Base-by-base conservation (phyloP, 92 coral and sea anemone species). In the Zoanthus sansibaricus region DNA sequence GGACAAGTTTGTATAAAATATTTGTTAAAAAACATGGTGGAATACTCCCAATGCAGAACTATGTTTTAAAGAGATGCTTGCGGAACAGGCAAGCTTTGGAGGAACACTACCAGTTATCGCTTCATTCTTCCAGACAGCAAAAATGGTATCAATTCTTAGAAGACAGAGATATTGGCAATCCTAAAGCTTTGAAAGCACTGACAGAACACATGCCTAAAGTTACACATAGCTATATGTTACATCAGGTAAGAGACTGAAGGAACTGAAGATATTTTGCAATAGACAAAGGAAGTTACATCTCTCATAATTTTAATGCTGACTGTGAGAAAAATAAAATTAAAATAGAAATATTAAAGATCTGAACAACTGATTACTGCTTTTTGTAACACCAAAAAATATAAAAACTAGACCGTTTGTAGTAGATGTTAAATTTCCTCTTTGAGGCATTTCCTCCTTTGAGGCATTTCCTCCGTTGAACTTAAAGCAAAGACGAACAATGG, bases 121-220 rank as follows among this genome's bases (percentile, higher is more conserved):
- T 97, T 54, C 99, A 97, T 78, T 97, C 99, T 32, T 97, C 99
- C 9, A 91, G 99, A 83, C 99, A 97, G 86, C 99, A 97, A 89
- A 97, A 95, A 77, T 97, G 99, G 99, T 97, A 97, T 91, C 99
- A 95, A 84, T 97, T 96, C 89, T 89, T 97, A 61, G 99, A 97
- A 87, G 96, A 95, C 83, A 90, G 99, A 54, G 99, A 95, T 85
- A 93, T 95, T 47, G 99, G 99, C 69, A 97, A 97, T 74, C 92
- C 91, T 76, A 97, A 97, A 85, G 98, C 98, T 59, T 92, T 97
- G 52, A 97, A 97, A 76, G 99, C 99, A 45, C 84, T 97, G 56
- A 97, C 99, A 70, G 99, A 97, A 71, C 99, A 97, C 88, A 97
- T 97, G 99, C 97, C 98, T 47, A 97, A 95, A 72, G 98, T 96